Conservation (phyloP, 2,888 invertebrate species). For the Cephus rjabovi region DNA sequence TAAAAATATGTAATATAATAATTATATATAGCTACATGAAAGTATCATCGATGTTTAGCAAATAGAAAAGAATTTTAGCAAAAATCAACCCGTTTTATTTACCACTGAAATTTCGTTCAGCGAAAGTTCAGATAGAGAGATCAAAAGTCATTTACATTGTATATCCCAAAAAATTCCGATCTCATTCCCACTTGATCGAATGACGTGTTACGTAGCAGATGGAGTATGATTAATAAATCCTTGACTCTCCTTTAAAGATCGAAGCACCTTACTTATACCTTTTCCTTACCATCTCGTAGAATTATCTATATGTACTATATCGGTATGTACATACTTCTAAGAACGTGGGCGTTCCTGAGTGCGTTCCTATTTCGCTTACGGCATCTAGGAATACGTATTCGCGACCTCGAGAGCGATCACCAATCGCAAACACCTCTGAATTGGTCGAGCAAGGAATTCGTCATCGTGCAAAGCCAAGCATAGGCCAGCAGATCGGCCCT, state of each 20-base stretch:
- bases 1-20: not conserved
- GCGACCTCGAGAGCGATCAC: not conserved
- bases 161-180: not conserved
- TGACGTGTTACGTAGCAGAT: not conserved
- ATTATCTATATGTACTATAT: not conserved
- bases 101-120: not conserved
- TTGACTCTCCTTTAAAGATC: conserved; percentile 16
- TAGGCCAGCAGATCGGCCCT: not conserved
- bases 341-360: conserved; percentile 7
- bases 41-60: not conserved
- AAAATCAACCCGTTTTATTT: not conserved
- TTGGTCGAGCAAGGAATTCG: not conserved
- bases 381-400: not conserved
- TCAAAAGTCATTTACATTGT: not conserved
- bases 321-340: not conserved
- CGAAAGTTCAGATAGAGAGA: not conserved
- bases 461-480: not conserved
- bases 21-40: not conserved
- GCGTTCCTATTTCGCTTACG: conserved; percentile 2
- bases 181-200: not conserved
- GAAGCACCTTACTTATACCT: conserved; percentile 19
- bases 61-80: not conserved
- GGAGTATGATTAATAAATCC: conserved; percentile 17
- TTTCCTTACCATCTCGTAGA: not conserved
- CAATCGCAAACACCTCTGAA: not conserved